Evolutionary conservation across 2,113 vertebrate species (phyloP).

Genomic region (Numida meleagris): DNA sequence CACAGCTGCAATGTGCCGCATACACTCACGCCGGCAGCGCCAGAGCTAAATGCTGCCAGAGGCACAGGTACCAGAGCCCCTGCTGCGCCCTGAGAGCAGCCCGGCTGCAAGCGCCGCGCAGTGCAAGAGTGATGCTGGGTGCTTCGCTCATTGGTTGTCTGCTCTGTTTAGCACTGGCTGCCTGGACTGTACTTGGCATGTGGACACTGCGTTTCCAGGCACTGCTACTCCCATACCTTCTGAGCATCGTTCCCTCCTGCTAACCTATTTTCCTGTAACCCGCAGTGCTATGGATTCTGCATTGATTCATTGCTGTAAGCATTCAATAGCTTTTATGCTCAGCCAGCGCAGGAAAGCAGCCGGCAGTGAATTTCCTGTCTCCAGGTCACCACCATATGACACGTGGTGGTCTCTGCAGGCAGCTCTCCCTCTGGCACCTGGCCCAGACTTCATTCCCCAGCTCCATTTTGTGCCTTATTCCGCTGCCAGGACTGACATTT

Average conservation of each 20-base stretch:
- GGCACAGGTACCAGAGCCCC: not conserved
- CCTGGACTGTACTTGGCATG: not conserved
- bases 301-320: too few relatives aligned
- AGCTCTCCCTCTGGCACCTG: accelerated
- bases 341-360: not conserved
- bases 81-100: not conserved
- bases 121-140: accelerated
- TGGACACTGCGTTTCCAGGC: not conserved
- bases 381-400: too few relatives aligned
- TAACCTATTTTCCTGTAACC: not conserved
- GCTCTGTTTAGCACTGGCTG: accelerated
- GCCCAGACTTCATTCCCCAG: not conserved
- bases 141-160: not conserved
- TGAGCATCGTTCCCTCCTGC: not conserved
- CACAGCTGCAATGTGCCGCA: not conserved
- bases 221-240: not conserved
- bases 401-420: not conserved
- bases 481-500: not conserved
- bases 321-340: not conserved
- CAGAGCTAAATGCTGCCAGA: not conserved
- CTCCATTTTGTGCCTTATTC: not conserved
- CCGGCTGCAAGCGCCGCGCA: not conserved
- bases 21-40: not conserved
- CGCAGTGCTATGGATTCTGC: not conserved
- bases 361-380: not conserved